Evolutionary conservation across 2,797 vertebrate genomes (phyloP), one percentile per base, ranked within the genome.

Genomic region (Sibirionetta formosa): DNA sequence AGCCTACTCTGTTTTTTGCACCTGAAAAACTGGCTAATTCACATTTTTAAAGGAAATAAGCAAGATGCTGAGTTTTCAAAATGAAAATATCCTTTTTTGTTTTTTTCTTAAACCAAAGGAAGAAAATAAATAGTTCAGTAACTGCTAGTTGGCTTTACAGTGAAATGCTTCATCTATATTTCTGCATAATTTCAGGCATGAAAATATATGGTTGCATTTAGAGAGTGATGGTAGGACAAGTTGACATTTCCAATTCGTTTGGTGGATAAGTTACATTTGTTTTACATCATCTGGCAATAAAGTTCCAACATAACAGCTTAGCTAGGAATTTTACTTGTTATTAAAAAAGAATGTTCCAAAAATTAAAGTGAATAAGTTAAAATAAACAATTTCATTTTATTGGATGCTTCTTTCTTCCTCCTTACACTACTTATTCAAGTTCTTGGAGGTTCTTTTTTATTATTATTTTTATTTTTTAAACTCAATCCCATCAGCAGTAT

Each of bases 221-320:
- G 20, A 88, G 77, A 96, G 73, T 44, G 79, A 86, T 2, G 2
- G 84, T 11, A 92, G 77, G 87, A 90, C 12, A 24, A 94, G 68
- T 0, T 87, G 86, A 93, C 76, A 60, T 71, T 93, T 90, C 95
- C 92, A 89, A 76, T 68, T 94, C 73, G 72, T 79, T 80, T 61
- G 63, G 57, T 64, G 77, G 50, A 3, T 82, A 94, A 79, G 72
- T 93, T 91, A 80, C 87, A 94, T 93, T 95, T 94, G 90, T 50
- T 95, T 93, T 87, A 94, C 75, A 95, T 95, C 94, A 95, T 84
- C 77, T 70, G 77, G 81, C 60, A 91, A 91, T 85, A 35, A 82
- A 81, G 48, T 56, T 93, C 51, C 56, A 94, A 86, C 54, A 85
- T 77, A 87, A 96, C 95, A 93, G 64, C 76, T 33, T 31, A 87